Evolutionary conservation across 2,797 vertebrate species (phyloP).

Genomic region (Arctocebus calabarensis): DNA sequence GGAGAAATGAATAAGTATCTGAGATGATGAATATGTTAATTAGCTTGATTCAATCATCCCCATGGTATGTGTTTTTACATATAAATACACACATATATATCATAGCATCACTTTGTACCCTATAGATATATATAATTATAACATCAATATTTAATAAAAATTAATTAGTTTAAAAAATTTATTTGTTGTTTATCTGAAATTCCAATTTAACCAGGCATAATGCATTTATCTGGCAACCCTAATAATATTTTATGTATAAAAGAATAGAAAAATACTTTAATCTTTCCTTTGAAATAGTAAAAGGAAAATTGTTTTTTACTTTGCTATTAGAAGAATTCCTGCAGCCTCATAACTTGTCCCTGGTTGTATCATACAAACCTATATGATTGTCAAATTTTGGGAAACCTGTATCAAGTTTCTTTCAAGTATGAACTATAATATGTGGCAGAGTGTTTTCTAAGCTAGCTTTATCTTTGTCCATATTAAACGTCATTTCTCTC

Average conservation of each 20-base stretch:
- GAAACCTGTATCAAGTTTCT: neutral
- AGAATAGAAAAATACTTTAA: slow-evolving; percentile 12
- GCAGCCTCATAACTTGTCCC: neutral
- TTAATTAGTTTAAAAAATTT: neutral
- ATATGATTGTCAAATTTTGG: slow-evolving; percentile 34
- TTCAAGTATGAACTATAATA: neutral
- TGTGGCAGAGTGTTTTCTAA: slow-evolving; percentile 20
- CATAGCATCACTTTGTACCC: neutral
- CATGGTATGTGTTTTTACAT: too few relatives aligned
- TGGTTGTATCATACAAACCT: neutral
- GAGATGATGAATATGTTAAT: neutral
- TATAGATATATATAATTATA: neutral
- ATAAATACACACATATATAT: neutral
- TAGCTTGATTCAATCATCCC: neutral
- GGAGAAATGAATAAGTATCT: neutral
- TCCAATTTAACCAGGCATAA: neutral
- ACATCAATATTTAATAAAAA: neutral
- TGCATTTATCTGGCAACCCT: neutral
- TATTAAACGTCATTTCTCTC: neutral
- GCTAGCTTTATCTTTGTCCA: neutral
- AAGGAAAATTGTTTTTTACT: slow-evolving; percentile 13
- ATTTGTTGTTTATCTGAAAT: slow-evolving; percentile 46
- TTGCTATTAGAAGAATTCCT: slow-evolving; percentile 41
- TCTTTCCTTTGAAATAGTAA: neutral
- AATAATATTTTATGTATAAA: slow-evolving; percentile 43